Base-by-base conservation (phyloP, 2,113 vertebrate species). In the Anoura caudifer region DNA sequence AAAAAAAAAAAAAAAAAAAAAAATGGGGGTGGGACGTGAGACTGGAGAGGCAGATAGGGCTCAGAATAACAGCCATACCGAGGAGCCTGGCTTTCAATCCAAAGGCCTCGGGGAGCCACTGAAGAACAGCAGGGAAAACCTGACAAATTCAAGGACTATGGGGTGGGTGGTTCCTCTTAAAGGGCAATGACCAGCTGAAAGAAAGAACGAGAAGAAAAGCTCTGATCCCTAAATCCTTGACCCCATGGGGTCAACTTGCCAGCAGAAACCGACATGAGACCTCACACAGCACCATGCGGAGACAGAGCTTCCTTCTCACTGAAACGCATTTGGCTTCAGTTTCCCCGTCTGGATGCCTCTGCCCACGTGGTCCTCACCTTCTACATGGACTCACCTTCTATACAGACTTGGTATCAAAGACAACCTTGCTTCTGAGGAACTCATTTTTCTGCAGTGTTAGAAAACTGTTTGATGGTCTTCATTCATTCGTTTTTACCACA, bases 241-340 rank as follows among this genome's bases (percentile, higher is more conserved):
- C 19, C 38, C 65, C 69, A 5, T 1, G 16, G 85, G 72, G 41
- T 73, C n/a, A 26, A 11, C 54, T 38, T 69, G 36, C 47, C 70
- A 59, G n/a, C 33, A 20, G 43, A 65, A 79, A 38, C 20, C 31
- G 19, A 16, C 28, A 28, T 10, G 31, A 90, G 77, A 12, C 36
- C 7, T 28, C 36, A 9, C 0, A 36, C 12, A 20, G 82, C 45
- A 41, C 41, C 36, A 7, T 2, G 0, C 0, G 38, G 75, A 45
- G 24, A 56, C 9, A 20, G 38, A 12, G 61, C 45, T 82, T 61
- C 14, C 4, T 41, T 52, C 59, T 67, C 76, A 28, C 13, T 6
- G 45, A 59, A 5, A 45, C 52, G 33, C 4, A 7, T 9, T 2
- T 8, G 19, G 41, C 43, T 56, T 65, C 12, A 22, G 31, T 52